Percentiles rank a stretch among this genome's conserved stretches.
These are phyloP conservation scores for Ylistrum balloti DNA, from an alignment of 1,140 invertebrate genomes.

Conservation along the genomic window DNA sequence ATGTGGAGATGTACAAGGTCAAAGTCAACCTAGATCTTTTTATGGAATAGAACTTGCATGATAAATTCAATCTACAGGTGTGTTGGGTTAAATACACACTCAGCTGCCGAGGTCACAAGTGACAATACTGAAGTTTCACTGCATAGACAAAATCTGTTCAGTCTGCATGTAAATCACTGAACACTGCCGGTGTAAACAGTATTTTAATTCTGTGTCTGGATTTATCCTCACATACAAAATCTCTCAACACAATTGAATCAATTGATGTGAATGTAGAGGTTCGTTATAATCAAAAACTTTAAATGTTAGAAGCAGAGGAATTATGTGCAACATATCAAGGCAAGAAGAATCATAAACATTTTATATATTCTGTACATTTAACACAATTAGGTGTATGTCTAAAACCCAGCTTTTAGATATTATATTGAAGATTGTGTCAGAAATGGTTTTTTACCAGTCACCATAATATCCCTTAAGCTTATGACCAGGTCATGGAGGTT, in stretches of 20 bases:
- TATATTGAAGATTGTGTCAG: not conserved
- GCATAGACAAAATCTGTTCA: conserved; percentile 31
- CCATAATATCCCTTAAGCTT: not conserved
- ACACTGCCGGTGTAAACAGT: not conserved
- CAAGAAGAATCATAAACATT: too few relatives aligned
- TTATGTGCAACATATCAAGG: too few relatives aligned
- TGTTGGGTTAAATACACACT: not conserved
- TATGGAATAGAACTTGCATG: not conserved
- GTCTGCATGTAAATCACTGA: not conserved
- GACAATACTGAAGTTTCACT: conserved; percentile 13
- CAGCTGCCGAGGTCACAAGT: not conserved
- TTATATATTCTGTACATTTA: not conserved
- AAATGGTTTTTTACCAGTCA: not conserved
- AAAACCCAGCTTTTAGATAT: not conserved
- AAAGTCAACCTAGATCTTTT: not conserved
- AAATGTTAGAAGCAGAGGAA: too few relatives aligned
- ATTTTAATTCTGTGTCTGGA: not conserved
- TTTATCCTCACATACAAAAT: not conserved
- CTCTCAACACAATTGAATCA: too few relatives aligned
- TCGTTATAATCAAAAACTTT: too few relatives aligned
- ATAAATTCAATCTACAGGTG: not conserved
- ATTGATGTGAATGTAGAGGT: too few relatives aligned
- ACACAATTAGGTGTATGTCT: not conserved
- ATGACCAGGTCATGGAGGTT: not conserved
- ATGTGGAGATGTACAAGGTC: not conserved